phyloP scores from a whole-genome alignment of 2,797 vertebrate genomes.

The Labeo calbasu region DNA sequence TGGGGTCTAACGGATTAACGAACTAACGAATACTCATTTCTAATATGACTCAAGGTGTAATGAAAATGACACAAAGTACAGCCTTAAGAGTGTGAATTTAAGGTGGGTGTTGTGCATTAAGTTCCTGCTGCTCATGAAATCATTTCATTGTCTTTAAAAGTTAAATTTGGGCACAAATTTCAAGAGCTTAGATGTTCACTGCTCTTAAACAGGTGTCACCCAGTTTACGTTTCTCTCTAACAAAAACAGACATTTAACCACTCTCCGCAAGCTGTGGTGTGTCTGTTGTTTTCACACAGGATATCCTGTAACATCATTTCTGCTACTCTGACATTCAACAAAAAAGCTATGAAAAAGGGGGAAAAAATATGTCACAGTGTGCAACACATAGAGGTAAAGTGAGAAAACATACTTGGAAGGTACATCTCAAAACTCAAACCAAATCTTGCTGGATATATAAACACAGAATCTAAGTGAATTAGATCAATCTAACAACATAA shows the following conservation, averaged over 20 bases:
- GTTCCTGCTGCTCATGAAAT: conserved; percentile 47
- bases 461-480: not conserved
- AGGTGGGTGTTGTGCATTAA: conserved; percentile 41
- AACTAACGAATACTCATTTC: not conserved
- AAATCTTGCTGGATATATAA: not conserved
- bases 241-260: conserved; percentile 23
- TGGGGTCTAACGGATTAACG: not conserved
- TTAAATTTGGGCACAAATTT: not conserved
- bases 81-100: conserved; percentile 38
- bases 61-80: conserved; percentile 7
- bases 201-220: conserved; percentile 17
- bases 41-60: not conserved
- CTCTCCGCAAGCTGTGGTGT: conserved; percentile 11
- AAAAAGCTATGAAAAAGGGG: conserved; percentile 19
- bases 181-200: not conserved
- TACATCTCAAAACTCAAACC: not conserved
- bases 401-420: not conserved
- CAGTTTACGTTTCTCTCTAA: not conserved
- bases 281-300: conserved; percentile 54
- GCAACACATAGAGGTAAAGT: conserved; percentile 26
- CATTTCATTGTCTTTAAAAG: conserved; percentile 34
- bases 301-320: conserved; percentile 60
- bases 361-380: conserved; percentile 7
- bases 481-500: not conserved
- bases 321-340: conserved; percentile 43